A percentile compares a stretch with the other conserved stretches of the same genome.
Evolutionary conservation across 2,113 vertebrate species (phyloP).

Genomic region (Sebastes fasciatus): DNA sequence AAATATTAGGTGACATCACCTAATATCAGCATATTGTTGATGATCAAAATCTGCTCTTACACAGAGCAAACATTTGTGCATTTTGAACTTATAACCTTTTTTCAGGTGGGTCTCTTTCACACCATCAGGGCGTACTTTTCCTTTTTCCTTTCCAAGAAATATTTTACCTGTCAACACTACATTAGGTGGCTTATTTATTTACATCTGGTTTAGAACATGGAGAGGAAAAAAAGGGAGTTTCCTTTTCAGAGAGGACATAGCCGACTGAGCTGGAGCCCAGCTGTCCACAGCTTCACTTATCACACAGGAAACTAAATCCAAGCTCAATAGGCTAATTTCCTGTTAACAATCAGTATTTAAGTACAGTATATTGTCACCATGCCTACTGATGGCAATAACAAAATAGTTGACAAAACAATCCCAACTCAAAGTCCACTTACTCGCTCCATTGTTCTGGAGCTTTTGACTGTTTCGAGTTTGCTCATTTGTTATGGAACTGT

Average conservation of each 20-base stretch:
- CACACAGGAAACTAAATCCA: slow-evolving; percentile 47
- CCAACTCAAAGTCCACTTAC: background rate
- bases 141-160: background rate
- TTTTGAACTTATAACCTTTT: background rate
- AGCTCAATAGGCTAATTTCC: slow-evolving; percentile 22
- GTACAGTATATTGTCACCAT: background rate
- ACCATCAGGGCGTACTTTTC: background rate
- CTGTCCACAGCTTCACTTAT: slow-evolving; percentile 9
- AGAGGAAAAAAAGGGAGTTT: background rate
- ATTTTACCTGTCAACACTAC: background rate
- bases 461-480: background rate
- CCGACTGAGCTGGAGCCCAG: background rate
- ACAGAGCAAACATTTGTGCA: background rate
- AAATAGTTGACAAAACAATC: background rate
- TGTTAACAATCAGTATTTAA: slow-evolving; percentile 9
- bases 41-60: background rate
- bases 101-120: background rate
- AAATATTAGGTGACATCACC: background rate
- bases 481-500: background rate
- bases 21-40: background rate
- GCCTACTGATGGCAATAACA: background rate
- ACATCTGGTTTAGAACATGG: background rate
- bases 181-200: slow-evolving; percentile 6
- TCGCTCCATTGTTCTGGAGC: background rate
- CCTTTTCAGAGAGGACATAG: background rate